Evolutionary conservation across 2,797 vertebrate species (phyloP), one percentile per base, ranked within the genome.

Genomic region (Rhodeus uyekii): DNA sequence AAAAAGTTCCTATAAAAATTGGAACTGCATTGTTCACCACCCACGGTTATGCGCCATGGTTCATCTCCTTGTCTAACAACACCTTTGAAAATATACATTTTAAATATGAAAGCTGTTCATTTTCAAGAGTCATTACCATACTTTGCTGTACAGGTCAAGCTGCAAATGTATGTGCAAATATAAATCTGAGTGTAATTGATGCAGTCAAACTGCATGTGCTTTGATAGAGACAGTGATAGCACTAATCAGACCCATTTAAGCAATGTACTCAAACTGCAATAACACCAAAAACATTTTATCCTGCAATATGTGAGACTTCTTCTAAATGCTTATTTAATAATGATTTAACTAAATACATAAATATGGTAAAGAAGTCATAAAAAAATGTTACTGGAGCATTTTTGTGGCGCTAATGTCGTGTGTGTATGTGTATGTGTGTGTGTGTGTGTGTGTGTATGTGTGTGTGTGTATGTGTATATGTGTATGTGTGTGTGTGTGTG

Each of bases 81-180:
- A 39, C 27, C 42, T 32, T 22, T 72, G 39, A 73, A 73, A 73
- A 73, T 29, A 27, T 61, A 71, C 22, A 72, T 80, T 71, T 58
- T 48, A 46, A 78, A 68, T 78, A 50, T 24, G 18, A 53, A 78
- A 39, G 53, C 36, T 22, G 76, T 53, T n/a, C n/a, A 38, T 67
- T 78, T 55, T 78, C 22, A 39, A 39, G 46, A 39, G 7, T 79
- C 27, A 34, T 79, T 58, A 58, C 13, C 27, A 16, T 44, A 55
- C 53, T 60, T 69, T 10, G 38, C 29, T 9, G 72, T 74, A 74
- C 36, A 74, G 50, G 36, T 60, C 53, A 29, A 58, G 19, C 65
- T 69, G 19, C 50, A 60, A 69, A 69, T n/a, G 13, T 53, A 32
- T 69, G 16, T 32, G 12, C 50, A 32, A 42, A 77, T 46, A 10